These are phyloP conservation scores for Automeris io DNA, from an alignment of 2,888 invertebrate genomes.

Conservation along the genomic window DNA sequence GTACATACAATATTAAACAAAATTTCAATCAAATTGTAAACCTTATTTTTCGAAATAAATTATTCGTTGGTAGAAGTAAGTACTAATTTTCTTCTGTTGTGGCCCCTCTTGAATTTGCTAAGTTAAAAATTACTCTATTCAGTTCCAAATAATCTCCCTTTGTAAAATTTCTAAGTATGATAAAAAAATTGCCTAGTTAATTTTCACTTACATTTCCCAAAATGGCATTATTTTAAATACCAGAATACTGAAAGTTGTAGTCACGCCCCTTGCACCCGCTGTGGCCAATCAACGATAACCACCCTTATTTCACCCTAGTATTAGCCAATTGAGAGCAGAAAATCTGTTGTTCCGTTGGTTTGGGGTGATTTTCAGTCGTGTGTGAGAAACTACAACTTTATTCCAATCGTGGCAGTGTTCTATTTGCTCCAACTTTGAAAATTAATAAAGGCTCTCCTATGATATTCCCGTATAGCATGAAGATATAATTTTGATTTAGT, in stretches of 20 bases:
- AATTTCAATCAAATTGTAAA: too few species aligned
- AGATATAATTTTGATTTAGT: slow-evolving; percentile 65
- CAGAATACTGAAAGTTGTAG: slow-evolving; percentile 4
- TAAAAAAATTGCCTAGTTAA: too few species aligned
- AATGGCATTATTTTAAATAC: slow-evolving; percentile 2
- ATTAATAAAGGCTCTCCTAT: slow-evolving; percentile 47
- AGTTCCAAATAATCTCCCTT: too few species aligned
- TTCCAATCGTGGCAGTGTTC: not conserved
- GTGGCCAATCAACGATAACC: slow-evolving; percentile 48
- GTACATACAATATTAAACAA: too few species aligned
- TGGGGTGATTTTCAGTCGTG: slow-evolving; percentile 29
- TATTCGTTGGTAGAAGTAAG: too few species aligned
- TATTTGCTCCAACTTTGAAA: slow-evolving; percentile 16
- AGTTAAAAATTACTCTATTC: too few species aligned
- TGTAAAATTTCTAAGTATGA: too few species aligned
- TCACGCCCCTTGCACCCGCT: slow-evolving; percentile 53
- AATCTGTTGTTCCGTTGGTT: slow-evolving; percentile 48
- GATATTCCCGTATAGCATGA: slow-evolving; percentile 36
- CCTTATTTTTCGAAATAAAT: too few species aligned
- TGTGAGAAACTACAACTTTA: slow-evolving; percentile 18
- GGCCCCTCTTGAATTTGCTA: too few species aligned
- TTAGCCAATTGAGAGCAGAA: slow-evolving; percentile 47
- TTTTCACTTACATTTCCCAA: too few species aligned
- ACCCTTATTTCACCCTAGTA: slow-evolving; percentile 40
- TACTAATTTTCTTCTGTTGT: too few species aligned